Evolutionary conservation across 2,888 invertebrate genomes (phyloP).

Genomic region (Leptopilina drosophilae): DNA sequence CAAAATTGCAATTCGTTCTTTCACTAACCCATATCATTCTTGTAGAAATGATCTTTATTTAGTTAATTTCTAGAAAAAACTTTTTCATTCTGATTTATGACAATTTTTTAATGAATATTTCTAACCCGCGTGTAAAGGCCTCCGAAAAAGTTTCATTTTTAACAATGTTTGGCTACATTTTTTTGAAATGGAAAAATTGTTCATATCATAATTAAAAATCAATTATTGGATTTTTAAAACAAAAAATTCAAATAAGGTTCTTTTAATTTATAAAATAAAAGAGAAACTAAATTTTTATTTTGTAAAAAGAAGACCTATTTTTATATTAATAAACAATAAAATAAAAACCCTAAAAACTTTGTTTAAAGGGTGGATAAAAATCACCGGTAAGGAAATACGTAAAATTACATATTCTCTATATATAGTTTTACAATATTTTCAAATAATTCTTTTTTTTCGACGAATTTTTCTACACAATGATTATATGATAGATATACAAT

Average conservation of each 20-base stretch:
- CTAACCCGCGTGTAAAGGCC: background rate
- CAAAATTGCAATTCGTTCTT: conserved; percentile 39
- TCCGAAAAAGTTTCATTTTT: background rate
- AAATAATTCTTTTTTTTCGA: conserved; percentile 20
- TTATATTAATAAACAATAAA: background rate
- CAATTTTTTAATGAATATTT: conserved; percentile 3
- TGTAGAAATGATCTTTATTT: background rate
- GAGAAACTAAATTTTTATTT: too few species aligned
- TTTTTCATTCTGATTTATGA: background rate
- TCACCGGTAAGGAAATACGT: background rate
- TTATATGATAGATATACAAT: conserved; percentile 49
- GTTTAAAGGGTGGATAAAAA: background rate
- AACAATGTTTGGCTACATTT: too few species aligned
- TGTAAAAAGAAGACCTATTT: too few species aligned
- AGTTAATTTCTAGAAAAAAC: background rate
- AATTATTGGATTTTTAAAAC: too few species aligned
- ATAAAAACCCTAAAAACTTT: background rate
- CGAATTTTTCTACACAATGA: conserved; percentile 52
- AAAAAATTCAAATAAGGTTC: too few species aligned
- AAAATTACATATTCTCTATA: conserved; percentile 13
- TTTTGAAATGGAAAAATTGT: too few species aligned
- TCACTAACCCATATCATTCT: conserved; percentile 12
- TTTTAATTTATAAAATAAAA: too few species aligned
- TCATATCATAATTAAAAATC: too few species aligned
- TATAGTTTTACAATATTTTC: conserved; percentile 31